Conservation (phyloP, 30 jellyfish, hydroid and myxozoan genomes). For the Pseudorhiza aurosa region DNA sequence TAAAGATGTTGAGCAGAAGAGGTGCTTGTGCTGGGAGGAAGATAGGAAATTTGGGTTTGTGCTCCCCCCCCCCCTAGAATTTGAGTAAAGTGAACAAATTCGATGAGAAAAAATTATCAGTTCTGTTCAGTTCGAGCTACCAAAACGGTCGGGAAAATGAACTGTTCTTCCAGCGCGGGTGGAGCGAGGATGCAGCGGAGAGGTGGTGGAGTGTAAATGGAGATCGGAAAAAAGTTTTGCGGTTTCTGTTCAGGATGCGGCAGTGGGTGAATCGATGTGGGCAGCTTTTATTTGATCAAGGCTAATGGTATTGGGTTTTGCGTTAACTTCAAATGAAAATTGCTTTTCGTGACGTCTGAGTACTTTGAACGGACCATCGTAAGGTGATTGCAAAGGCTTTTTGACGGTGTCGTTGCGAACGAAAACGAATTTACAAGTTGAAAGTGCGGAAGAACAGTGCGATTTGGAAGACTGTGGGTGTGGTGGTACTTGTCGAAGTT, state of each 20-base stretch:
- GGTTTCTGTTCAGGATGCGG: constrained; percentile 1
- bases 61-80: no score
- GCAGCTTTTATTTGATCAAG: neutral
- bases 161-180: no score
- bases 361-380: constrained; percentile 9
- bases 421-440: constrained; percentile 4
- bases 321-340: neutral
- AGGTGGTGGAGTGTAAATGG: no score
- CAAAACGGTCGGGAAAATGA: no score
- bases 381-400: neutral
- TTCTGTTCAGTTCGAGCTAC: no score
- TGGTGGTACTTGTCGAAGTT: neutral
- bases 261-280: neutral
- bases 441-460: neutral
- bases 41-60: no score
- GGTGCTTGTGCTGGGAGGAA: no score
- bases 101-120: no score
- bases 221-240: no score
- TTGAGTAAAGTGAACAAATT: no score
- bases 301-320: neutral
- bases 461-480: neutral
- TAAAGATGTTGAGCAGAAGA: no score
- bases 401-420: neutral
- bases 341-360: neutral
- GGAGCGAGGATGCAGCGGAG: no score